A percentile compares a stretch with the other conserved stretches of the same genome.
These are phyloP conservation scores for Astropecten irregularis DNA, from an alignment of 53 echinoderm and acorn worm species.

Conservation along the genomic window DNA sequence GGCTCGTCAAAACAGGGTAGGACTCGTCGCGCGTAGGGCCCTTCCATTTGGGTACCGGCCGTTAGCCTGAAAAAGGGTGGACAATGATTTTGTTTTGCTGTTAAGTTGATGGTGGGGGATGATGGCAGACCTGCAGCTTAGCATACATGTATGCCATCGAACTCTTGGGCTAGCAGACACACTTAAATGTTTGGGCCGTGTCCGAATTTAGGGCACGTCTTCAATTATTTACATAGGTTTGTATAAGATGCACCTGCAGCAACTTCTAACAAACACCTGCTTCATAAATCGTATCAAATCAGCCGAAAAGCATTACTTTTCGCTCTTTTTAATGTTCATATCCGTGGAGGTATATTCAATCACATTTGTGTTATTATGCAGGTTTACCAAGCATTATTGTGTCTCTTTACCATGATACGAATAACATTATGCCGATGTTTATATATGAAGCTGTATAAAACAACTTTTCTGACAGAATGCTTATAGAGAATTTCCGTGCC, in stretches of 20 bases:
- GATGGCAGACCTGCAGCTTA: background rate
- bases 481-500: too few species aligned
- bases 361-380: too few species aligned
- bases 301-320: too few species aligned
- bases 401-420: too few species aligned
- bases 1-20: constrained; percentile 66
- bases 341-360: too few species aligned
- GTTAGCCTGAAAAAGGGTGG: background rate
- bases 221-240: background rate
- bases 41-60: constrained; percentile 40
- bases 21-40: constrained; percentile 36
- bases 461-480: too few species aligned
- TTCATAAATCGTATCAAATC: too few species aligned
- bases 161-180: background rate
- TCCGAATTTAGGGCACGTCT: background rate
- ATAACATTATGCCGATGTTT: too few species aligned
- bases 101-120: background rate
- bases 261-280: too few species aligned
- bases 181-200: background rate
- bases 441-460: too few species aligned
- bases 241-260: background rate
- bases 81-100: background rate
- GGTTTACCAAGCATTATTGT: too few species aligned
- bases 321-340: too few species aligned
- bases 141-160: background rate